Conservation (phyloP, 2,888 invertebrate species). For the Drosophila rubida region DNA sequence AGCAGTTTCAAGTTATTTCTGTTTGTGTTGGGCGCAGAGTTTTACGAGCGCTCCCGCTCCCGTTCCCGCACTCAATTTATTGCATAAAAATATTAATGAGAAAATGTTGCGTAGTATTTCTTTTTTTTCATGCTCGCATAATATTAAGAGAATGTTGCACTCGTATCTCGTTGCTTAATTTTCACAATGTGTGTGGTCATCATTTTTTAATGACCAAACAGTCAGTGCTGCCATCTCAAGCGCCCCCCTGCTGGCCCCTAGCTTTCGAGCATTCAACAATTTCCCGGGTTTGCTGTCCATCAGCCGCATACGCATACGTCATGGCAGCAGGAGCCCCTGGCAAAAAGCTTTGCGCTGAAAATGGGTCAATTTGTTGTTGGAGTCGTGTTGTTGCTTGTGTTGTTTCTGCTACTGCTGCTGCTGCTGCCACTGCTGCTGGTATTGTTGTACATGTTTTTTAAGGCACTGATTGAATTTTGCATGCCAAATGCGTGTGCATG, state of each 20-base stretch:
- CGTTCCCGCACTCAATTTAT: no score
- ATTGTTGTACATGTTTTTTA: slow-evolving; percentile 40
- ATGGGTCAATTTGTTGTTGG: slow-evolving; percentile 66
- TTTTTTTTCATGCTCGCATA: slow-evolving; percentile 3
- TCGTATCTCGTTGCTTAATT: slow-evolving; percentile 29
- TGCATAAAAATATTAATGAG: slow-evolving; percentile 15
- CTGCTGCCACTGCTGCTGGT: slow-evolving; percentile 31
- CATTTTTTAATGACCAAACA: slow-evolving; percentile 73
- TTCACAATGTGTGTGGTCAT: slow-evolving; percentile 66
- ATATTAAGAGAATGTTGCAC: background rate
- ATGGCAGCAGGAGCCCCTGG: slow-evolving; percentile 65
- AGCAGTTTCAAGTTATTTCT: slow-evolving; percentile 1
- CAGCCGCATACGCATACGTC: slow-evolving; percentile 64
- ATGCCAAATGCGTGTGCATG: slow-evolving; percentile 68
- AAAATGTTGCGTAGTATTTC: background rate
- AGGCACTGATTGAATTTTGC: slow-evolving; percentile 76
- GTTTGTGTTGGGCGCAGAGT: background rate
- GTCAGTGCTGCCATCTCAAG: slow-evolving; percentile 28
- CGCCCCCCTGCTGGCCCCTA: background rate
- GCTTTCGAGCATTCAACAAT: background rate
- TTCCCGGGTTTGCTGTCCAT: slow-evolving; percentile 16
- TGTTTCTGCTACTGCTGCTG: slow-evolving; percentile 30
- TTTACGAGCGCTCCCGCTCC: background rate
- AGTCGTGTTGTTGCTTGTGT: slow-evolving; percentile 45
- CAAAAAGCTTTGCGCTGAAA: slow-evolving; percentile 76